Evolutionary conservation across 2,888 invertebrate genomes (phyloP), one percentile per base, ranked within the genome.

Genomic region (Pteria penguin): DNA sequence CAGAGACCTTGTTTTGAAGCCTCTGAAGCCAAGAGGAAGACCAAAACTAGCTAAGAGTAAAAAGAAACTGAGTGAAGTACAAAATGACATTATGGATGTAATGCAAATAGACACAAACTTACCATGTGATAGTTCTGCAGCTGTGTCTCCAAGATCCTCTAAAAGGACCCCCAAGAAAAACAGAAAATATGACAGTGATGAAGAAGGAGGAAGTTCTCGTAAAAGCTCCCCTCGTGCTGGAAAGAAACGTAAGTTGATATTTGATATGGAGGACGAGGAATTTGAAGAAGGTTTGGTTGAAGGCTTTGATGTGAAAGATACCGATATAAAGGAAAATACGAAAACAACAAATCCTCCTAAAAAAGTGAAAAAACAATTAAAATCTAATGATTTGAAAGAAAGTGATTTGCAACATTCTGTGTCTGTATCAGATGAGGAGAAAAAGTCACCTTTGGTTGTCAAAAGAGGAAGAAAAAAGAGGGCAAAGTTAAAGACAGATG

Each of bases 101-200:
- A n/a, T 36, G 5, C 52, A 70, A 14, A 33, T 36, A 27, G 33
- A 45, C 5, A 36, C 29, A 31, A 55, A 61, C 31, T 55, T 55
- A 22, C 60, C 60, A 26, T 55, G 62, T 52, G 68, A 67, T 31
- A 66, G 62, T 11, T 54, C 60, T 45, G 26, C 60, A 18, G 32
- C 62, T 14, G 61, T 72, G 11, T 77, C 76, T 54, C 76, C 76
- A 18, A 27, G 76, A 24, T 68, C 73, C 8, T 77, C 76, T 24
- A 77, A 77, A 69, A 72, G 76, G 1, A 77, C 76, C 29, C 76
- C 76, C 1, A 72, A 72, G 32, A 77, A 61, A 54, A 77, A 77
- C 54, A 36, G 76, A 18, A 77, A 77, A 61, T 77, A 77, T 61
- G 72, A 77, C 31, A 77, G 72, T 70, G 76, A 77, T 58, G 76